phyloP scores from a whole-genome alignment of 37 sponge, comb jelly and placozoan species.

The Halichondria panicea region DNA sequence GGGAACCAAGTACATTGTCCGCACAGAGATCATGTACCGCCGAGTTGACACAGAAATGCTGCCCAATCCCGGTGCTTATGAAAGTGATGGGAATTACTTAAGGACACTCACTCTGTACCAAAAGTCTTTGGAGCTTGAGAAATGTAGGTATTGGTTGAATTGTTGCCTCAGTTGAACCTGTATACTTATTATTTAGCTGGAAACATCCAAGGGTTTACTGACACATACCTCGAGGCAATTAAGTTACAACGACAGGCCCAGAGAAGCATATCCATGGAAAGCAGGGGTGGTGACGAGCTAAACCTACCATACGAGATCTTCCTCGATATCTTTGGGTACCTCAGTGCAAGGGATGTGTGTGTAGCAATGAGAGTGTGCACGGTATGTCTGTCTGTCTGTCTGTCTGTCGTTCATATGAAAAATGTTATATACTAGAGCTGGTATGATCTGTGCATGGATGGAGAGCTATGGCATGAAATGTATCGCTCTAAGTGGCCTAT shows the following conservation, averaged over 20 bases:
- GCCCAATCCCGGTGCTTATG: constrained; percentile 17
- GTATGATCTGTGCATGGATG: constrained; percentile 36
- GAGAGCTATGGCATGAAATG: constrained; percentile 25
- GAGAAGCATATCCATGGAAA: constrained; percentile 12
- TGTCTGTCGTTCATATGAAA: background rate
- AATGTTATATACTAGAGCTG: too few species aligned
- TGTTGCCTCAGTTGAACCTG: too few species aligned
- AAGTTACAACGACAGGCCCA: constrained; percentile 19
- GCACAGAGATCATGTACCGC: constrained; percentile 47
- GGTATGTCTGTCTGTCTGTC: background rate
- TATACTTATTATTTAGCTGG: too few species aligned
- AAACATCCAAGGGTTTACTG: constrained; percentile 33
- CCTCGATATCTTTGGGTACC: constrained; percentile 23
- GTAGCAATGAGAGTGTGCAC: constrained; percentile 4
- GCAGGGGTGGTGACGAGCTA: background rate
- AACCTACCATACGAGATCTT: constrained; percentile 25
- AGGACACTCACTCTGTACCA: constrained; percentile 30
- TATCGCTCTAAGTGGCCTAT: constrained; percentile 12
- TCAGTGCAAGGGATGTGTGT: constrained; percentile 6
- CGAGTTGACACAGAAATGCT: constrained; percentile 55
- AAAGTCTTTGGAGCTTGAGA: constrained; percentile 37
- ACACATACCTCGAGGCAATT: constrained; percentile 41
- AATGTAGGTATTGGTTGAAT: background rate
- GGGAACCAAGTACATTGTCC: constrained; percentile 45
- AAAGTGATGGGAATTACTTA: constrained; percentile 11